A percentile compares a stretch with the other conserved stretches of the same genome.
These are phyloP conservation scores for Calephelis nemesis DNA, from an alignment of 1,140 invertebrate genomes.

Conservation along the genomic window DNA sequence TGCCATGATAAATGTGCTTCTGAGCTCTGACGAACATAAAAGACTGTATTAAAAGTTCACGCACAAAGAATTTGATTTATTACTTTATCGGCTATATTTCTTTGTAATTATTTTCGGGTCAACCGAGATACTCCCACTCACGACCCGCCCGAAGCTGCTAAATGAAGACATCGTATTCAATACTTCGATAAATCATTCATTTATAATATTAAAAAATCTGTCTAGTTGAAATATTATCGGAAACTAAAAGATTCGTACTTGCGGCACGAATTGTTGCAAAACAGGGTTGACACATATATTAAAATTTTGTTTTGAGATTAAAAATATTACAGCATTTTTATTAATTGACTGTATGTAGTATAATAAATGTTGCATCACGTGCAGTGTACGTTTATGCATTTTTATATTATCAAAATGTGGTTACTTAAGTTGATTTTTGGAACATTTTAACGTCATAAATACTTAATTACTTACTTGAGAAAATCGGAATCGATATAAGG, in stretches of 20 bases:
- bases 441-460: too few relatives aligned
- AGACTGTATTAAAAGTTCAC: conserved; percentile 51
- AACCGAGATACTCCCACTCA: conserved; percentile 61
- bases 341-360: too few relatives aligned
- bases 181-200: conserved; percentile 61
- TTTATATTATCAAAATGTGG: too few relatives aligned
- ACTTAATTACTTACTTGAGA: too few relatives aligned
- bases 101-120: conserved; percentile 66
- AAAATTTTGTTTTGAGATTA: neutral
- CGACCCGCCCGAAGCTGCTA: conserved; percentile 60
- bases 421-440: too few relatives aligned
- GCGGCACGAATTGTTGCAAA: neutral
- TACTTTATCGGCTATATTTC: conserved; percentile 55
- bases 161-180: conserved; percentile 69
- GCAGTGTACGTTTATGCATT: too few relatives aligned
- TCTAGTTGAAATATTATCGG: conserved; percentile 63
- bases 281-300: neutral
- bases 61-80: conserved; percentile 71
- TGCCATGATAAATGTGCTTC: conserved; percentile 54
- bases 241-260: conserved; percentile 36
- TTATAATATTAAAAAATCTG: conserved; percentile 52
- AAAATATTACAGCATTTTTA: neutral
- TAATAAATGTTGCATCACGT: too few relatives aligned
- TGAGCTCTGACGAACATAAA: conserved; percentile 39
- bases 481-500: too few relatives aligned